Percentiles rank a stretch among this genome's conserved stretches.
Evolutionary conservation across 2,113 vertebrate species (phyloP).

Genomic region (Hassar affinis): DNA sequence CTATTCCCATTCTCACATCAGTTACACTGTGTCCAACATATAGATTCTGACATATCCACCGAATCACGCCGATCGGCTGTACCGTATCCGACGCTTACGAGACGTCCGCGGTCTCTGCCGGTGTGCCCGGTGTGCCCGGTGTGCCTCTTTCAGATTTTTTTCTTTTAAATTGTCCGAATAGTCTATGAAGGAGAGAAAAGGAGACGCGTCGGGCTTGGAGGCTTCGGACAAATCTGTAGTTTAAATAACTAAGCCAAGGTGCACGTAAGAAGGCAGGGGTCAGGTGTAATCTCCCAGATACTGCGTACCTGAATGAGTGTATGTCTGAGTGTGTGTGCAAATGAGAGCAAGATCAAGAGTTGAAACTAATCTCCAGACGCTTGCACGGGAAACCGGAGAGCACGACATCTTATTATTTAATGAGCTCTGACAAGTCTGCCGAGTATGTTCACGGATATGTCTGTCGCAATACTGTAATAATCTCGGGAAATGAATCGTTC

Average conservation of each 20-base stretch:
- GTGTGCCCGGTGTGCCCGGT: background rate
- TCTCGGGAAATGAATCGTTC: background rate
- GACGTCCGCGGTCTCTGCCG: no score
- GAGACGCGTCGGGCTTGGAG: background rate
- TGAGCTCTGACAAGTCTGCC: background rate
- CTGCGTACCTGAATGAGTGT: slow-evolving; percentile 42
- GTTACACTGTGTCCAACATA: background rate
- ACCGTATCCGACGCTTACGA: background rate
- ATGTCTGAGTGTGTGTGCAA: background rate
- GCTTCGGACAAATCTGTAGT: slow-evolving; percentile 53
- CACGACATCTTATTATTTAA: slow-evolving; percentile 34
- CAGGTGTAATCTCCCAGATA: slow-evolving; percentile 48
- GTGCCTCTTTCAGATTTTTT: background rate
- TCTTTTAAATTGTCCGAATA: background rate
- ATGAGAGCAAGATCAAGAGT: slow-evolving; percentile 29
- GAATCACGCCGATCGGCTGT: background rate
- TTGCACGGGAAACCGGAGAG: slow-evolving; percentile 49
- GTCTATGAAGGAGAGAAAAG: background rate
- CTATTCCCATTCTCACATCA: slow-evolving; percentile 77
- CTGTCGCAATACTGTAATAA: background rate
- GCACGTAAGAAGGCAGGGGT: slow-evolving; percentile 47
- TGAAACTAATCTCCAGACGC: background rate
- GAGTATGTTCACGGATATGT: background rate
- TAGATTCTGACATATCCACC: background rate
- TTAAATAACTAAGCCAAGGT: slow-evolving; percentile 34